Conservation (phyloP, 2,113 vertebrate species). For the Urocynchramus pylzowi region DNA sequence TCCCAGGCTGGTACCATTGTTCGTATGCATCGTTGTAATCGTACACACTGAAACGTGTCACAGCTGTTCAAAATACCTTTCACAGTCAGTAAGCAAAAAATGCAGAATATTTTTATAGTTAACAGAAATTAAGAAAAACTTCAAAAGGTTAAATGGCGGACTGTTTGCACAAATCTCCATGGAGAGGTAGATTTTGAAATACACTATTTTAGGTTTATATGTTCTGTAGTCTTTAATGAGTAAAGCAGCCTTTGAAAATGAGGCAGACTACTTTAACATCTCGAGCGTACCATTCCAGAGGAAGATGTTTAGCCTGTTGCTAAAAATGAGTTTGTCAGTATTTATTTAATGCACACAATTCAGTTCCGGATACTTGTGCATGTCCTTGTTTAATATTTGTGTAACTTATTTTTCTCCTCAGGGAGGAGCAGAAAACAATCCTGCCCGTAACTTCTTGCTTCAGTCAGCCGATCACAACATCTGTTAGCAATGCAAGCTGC, state of each 20-base stretch:
- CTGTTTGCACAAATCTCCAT: slow-evolving; percentile 51
- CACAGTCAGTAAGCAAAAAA: slow-evolving; percentile 51
- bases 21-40: not conserved
- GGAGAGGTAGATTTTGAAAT: slow-evolving; percentile 48
- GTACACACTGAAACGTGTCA: not conserved
- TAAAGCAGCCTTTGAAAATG: slow-evolving; percentile 33
- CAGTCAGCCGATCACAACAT: slow-evolving; percentile 84
- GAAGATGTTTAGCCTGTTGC: slow-evolving; percentile 45
- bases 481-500: slow-evolving; percentile 75
- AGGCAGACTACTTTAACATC: slow-evolving; percentile 20
- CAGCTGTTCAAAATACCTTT: slow-evolving; percentile 31
- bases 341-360: slow-evolving; percentile 66
- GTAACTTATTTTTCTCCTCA: slow-evolving; percentile 68
- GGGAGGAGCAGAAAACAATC: slow-evolving; percentile 79
- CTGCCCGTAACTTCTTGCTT: slow-evolving; percentile 78
- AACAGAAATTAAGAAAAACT: slow-evolving; percentile 16
- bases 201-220: slow-evolving; percentile 28
- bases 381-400: slow-evolving; percentile 57
- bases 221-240: slow-evolving; percentile 15
- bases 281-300: slow-evolving; percentile 15
- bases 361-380: slow-evolving; percentile 61
- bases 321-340: slow-evolving; percentile 45
- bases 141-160: not conserved
- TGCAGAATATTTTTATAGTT: slow-evolving; percentile 57
- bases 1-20: slow-evolving; percentile 33